A percentile compares a stretch with the other conserved stretches of the same genome.
Evolutionary conservation across 2,113 vertebrate species (phyloP).

Genomic region (Catharus bicknelli): DNA sequence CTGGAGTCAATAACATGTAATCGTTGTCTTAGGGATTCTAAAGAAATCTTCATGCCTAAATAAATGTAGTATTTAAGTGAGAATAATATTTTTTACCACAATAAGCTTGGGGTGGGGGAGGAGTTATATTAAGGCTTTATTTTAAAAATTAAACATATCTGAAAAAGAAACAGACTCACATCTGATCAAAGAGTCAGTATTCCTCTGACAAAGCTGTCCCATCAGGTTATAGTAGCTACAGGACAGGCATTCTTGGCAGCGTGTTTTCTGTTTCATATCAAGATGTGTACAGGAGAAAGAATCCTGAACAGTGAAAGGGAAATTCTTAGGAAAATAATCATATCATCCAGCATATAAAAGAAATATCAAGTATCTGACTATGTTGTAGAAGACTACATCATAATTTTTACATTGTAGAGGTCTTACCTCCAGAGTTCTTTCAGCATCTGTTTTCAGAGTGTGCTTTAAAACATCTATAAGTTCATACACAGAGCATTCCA

Average conservation of each 20-base stretch:
- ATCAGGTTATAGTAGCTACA: constrained; percentile 80
- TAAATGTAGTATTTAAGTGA: background rate
- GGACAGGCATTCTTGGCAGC: constrained; percentile 80
- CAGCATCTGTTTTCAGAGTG: constrained; percentile 70
- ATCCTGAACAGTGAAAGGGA: constrained; percentile 63
- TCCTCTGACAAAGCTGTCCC: constrained; percentile 80
- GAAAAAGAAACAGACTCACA: constrained; percentile 66
- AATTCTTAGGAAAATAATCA: background rate
- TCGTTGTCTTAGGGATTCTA: constrained; percentile 76
- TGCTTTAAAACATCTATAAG: constrained; percentile 75
- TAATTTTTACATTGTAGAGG: background rate
- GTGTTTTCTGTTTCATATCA: constrained; percentile 78
- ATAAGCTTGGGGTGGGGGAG: accelerated
- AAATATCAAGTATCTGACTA: background rate
- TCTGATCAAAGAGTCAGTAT: constrained; percentile 82
- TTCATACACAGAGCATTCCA: constrained; percentile 75
- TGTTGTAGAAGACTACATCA: background rate
- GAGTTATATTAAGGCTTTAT: background rate
- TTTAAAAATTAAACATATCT: background rate
- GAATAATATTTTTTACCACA: background rate
- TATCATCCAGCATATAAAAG: background rate
- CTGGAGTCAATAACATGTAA: constrained; percentile 59
- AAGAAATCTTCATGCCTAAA: constrained; percentile 76
- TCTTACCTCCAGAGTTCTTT: constrained; percentile 71
- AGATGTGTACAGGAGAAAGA: constrained; percentile 74